phyloP scores from a whole-genome alignment of 2,888 invertebrate species.

The Patella depressa region DNA sequence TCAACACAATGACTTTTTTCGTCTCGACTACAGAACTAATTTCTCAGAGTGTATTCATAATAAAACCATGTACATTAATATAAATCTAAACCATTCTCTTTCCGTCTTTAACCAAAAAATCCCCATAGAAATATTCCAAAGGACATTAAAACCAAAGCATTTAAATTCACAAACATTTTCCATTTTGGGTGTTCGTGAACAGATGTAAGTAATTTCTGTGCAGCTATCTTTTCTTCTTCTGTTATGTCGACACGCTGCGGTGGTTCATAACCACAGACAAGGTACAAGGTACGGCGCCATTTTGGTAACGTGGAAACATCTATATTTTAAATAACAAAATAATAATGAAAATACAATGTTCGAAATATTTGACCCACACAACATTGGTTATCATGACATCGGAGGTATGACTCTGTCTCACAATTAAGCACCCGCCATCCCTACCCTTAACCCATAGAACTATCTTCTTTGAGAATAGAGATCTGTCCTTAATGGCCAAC shows the following conservation, averaged over 20 bases:
- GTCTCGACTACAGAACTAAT: too few species aligned
- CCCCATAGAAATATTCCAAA: constrained; percentile 58
- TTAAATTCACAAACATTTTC: constrained; percentile 55
- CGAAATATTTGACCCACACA: too few species aligned
- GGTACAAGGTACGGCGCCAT: constrained; percentile 46
- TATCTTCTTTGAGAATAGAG: too few species aligned
- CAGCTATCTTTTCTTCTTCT: constrained; percentile 45
- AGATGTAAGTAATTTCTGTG: constrained; percentile 43
- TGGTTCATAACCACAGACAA: constrained; percentile 56
- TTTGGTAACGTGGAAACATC: constrained; percentile 34
- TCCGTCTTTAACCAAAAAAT: constrained; percentile 41
- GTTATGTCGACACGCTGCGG: constrained; percentile 40
- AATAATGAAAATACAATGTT: constrained; percentile 2
- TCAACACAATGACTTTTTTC: too few species aligned
- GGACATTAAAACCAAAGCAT: constrained; percentile 53
- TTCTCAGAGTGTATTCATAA: too few species aligned
- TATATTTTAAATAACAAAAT: constrained; percentile 21
- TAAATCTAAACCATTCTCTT: neutral
- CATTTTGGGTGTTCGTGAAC: constrained; percentile 52
- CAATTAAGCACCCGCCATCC: too few species aligned
- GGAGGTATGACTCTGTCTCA: too few species aligned
- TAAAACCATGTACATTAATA: too few species aligned
- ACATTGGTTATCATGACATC: too few species aligned
- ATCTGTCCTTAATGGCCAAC: too few species aligned
- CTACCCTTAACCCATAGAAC: too few species aligned